These are phyloP conservation scores for Tenthredo mesomela DNA, from an alignment of 2,888 invertebrate species.

Conservation along the genomic window DNA sequence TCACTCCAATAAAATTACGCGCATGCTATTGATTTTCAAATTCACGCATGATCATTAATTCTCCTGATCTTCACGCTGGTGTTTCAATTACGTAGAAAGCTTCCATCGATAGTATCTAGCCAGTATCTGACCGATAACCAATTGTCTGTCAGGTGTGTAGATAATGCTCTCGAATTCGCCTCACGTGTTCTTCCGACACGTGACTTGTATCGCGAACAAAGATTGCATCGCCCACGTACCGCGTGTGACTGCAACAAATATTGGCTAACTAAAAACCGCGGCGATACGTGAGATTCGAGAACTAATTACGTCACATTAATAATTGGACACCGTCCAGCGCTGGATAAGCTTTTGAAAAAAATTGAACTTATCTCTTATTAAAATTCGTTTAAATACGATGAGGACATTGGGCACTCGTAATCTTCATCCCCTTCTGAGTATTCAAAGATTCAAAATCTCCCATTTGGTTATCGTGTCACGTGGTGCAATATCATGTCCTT, in stretches of 20 bases:
- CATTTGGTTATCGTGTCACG: not conserved
- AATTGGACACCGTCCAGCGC: not conserved
- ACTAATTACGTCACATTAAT: not conserved
- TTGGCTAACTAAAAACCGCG: not conserved
- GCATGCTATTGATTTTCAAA: not conserved
- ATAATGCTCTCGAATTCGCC: constrained; percentile 1
- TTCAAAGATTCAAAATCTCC: not conserved
- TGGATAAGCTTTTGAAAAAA: not conserved
- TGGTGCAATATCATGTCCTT: not conserved
- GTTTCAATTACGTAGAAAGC: not conserved
- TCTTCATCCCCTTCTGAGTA: not conserved
- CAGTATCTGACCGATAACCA: constrained; percentile 18
- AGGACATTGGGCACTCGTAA: not conserved
- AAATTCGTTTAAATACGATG: not conserved
- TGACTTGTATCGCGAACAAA: constrained; percentile 42
- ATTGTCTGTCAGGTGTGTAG: constrained; percentile 29
- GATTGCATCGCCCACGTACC: constrained; percentile 35
- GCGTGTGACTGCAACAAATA: not conserved
- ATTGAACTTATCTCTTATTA: not conserved
- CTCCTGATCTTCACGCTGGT: not conserved
- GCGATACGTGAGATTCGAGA: not conserved
- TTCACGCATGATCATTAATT: not conserved
- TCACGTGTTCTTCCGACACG: constrained; percentile 33
- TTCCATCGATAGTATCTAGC: not conserved
- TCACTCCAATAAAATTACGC: not conserved